Evolutionary conservation across 2,113 vertebrate species (phyloP).

Genomic region (Entelurus aequoreus): DNA sequence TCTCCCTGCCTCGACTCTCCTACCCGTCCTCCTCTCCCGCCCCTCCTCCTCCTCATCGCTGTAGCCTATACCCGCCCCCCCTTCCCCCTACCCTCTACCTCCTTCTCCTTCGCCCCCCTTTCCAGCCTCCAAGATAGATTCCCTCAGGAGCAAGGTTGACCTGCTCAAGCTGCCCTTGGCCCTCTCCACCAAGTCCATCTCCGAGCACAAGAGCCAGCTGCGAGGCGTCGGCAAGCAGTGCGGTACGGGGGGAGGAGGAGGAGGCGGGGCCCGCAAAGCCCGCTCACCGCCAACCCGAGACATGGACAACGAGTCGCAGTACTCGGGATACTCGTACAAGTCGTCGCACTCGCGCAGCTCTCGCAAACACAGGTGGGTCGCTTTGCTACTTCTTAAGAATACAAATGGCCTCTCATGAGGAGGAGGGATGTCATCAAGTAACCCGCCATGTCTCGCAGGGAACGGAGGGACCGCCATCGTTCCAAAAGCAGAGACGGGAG

Average conservation of each 20-base stretch:
- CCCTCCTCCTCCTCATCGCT: conserved; percentile 8
- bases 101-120: conserved; percentile 45
- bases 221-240: conserved; percentile 66
- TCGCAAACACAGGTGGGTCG: conserved; percentile 83
- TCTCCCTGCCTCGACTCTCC: conserved; percentile 36
- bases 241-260: conserved; percentile 68
- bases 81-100: conserved; percentile 26
- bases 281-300: conserved; percentile 68
- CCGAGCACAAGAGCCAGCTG: conserved; percentile 74
- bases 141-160: conserved; percentile 94
- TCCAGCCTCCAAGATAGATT: conserved; percentile 93
- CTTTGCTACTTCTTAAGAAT: not conserved
- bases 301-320: conserved; percentile 95
- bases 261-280: conserved; percentile 71
- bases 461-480: conserved; percentile 83
- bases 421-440: not conserved
- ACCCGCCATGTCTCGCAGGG: conserved; percentile 57
- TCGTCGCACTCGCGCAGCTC: conserved; percentile 88
- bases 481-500: conserved; percentile 85
- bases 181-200: conserved; percentile 76
- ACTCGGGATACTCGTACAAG: conserved; percentile 91
- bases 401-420: too few species aligned
- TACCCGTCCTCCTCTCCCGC: conserved; percentile 20
- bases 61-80: conserved; percentile 8
- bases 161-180: conserved; percentile 88